Conservation (phyloP, 2,797 vertebrate genomes). For the Chelon auratus region DNA sequence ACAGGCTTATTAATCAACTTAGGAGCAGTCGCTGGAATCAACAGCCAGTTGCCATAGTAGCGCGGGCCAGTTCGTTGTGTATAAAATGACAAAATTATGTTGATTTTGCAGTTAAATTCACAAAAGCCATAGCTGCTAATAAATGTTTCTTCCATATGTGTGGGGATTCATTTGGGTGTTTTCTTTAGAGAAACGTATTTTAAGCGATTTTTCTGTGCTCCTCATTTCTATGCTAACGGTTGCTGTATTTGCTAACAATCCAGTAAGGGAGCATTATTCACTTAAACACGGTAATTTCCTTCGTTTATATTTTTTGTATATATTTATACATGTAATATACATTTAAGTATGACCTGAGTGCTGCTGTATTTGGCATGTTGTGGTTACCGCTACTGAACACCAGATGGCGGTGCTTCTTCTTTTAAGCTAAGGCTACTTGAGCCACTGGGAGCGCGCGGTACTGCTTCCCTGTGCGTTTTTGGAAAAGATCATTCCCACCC, state of each 20-base stretch:
- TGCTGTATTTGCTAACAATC: neutral
- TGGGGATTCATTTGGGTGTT: neutral
- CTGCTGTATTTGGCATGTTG: neutral
- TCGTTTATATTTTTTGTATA: neutral
- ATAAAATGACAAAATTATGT: neutral
- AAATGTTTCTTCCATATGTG: fast-evolving
- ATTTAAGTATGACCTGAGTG: neutral
- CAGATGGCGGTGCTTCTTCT: slow-evolving; percentile 49
- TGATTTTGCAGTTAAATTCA: neutral
- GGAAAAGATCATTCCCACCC: slow-evolving; percentile 45
- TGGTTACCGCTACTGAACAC: neutral
- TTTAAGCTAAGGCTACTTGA: fast-evolving
- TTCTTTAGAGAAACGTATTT: neutral
- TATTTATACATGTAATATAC: neutral
- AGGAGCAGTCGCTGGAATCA: slow-evolving; percentile 54
- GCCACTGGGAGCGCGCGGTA: slow-evolving; percentile 5
- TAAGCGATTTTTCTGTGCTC: slow-evolving; percentile 50
- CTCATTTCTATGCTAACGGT: neutral
- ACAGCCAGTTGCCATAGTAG: slow-evolving; percentile 54
- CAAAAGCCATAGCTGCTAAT: neutral
- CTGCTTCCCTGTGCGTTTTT: slow-evolving; percentile 23
- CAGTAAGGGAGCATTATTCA: neutral
- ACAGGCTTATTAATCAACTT: slow-evolving; percentile 69
- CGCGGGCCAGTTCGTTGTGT: slow-evolving; percentile 1
- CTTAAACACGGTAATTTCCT: neutral